Base-by-base conservation (phyloP, 2,888 invertebrate genomes). In the Patella caerulea region DNA sequence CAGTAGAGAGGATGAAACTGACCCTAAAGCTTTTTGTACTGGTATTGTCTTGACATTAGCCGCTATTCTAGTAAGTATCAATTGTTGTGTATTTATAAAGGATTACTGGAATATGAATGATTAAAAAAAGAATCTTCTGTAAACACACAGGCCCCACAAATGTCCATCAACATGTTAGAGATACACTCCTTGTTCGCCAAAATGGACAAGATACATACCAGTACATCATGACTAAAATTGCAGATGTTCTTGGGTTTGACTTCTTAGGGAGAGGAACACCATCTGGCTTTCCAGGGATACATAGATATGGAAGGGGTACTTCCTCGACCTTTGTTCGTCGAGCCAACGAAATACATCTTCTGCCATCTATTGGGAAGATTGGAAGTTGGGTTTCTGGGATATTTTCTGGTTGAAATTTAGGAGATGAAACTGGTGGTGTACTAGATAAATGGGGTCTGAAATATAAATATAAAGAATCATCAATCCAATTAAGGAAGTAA, bases 11-110 rank as follows among this genome's bases (percentile, higher is more conserved):
- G 24, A 19, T 11, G 65, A 65, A 65, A 24, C 78, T 77, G 54
- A 73, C 54, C 59, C 75, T 73, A 45, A 79, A 78, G 70, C 81
- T 0, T 86, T 87, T 81, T 86, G 83, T 78, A 77, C 81, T 14
- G 88, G 87, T 55, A 76, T 86, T n/a, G 75, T 83, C 71, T 78
- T 87, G 45, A 83, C 86, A 17, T 34, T 86, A 14, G 77, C 79
- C 54, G 74, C 80, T 29, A 79, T 85, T 56, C 34, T 84, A 52
- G 85, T 87, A 75, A 76, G 84, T 79, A 69, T 74, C 9, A 45
- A 45, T 9, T 45, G 7, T 45, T 45, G 45, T 45, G 7, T 45
- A 45, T 45, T 45, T 9, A 45, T 45, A 45, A 9, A 45, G 45
- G 9, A 45, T 45, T 45, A 45, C 45, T 9, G 7, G 34, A 45